phyloP scores from a whole-genome alignment of 2,888 invertebrate genomes.

The Amiota minor region DNA sequence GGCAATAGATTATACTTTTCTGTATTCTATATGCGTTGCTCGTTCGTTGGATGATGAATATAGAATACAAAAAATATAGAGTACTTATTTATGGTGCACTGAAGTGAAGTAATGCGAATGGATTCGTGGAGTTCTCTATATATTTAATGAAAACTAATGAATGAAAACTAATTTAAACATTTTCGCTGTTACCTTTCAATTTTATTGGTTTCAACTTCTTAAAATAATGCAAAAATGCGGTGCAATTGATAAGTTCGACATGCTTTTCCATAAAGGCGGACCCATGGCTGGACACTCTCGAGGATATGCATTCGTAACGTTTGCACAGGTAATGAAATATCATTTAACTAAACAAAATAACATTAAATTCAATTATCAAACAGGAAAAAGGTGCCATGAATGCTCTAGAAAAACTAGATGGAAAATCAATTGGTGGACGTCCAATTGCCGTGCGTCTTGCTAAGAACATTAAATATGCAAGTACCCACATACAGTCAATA shows the following conservation, averaged over 20 bases:
- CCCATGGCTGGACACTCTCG: slow-evolving; percentile 90
- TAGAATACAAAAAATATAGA: no score
- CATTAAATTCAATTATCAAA: no score
- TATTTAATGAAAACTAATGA: neutral
- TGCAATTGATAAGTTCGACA: slow-evolving; percentile 94
- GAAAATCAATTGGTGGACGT: slow-evolving; percentile 82
- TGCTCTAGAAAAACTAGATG: slow-evolving; percentile 84
- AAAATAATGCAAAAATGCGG: slow-evolving; percentile 97
- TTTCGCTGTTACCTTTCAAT: slow-evolving; percentile 50
- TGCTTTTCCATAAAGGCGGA: slow-evolving; percentile 93
- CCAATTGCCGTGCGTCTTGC: slow-evolving; percentile 87
- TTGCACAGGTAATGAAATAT: slow-evolving; percentile 74
- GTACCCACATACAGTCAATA: slow-evolving; percentile 40
- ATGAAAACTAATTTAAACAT: slow-evolving; percentile 33
- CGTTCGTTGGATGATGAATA: no score
- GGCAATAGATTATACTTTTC: no score
- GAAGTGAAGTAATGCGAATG: no score
- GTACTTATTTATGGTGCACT: no score
- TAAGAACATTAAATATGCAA: slow-evolving; percentile 81
- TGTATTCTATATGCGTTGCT: no score
- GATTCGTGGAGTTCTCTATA: slow-evolving; percentile 19
- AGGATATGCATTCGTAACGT: slow-evolving; percentile 95
- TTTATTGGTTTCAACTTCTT: slow-evolving; percentile 94
- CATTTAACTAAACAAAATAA: neutral
- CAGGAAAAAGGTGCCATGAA: slow-evolving; percentile 78